Evolutionary conservation across 2,888 invertebrate genomes (phyloP), one percentile per base, ranked within the genome.

Genomic region (Torymus aiolomorphi): DNA sequence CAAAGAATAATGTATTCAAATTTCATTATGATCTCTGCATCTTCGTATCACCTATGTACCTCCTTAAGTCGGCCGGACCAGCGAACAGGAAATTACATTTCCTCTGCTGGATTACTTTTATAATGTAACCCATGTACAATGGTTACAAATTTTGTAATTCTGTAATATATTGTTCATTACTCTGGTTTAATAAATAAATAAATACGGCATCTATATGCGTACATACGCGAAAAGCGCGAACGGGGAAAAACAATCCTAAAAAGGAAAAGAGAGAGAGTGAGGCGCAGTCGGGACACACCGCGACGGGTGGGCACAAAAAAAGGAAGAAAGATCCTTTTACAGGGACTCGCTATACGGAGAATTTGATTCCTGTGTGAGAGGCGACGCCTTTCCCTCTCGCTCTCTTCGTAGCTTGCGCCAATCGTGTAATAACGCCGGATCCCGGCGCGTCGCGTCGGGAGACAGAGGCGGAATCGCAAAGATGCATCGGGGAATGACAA

Each of bases 401-500:
- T 62, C 13, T 10, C 14, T 31, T 16, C 31, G 10, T 56, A 18
- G n/a, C 65, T 51, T n/a, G 18, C 52, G 10, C 31, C 20, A 11
- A 51, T 14, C 14, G 74, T 56, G 67, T 75, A 75, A 75, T 75
- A 76, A 62, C 57, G 75, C 42, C 8, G 70, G 8, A 31, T 1
- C 31, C 8, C 4, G 31, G 8, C 31, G 31, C 31, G 31, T 31
- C 31, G 31, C 31, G 31, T 31, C n/a, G 63, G 14, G 51, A 59
- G 18, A 54, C 59, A 65, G 18, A 75, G 71, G 69, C 71, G 76
- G 62, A 79, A 81, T 79, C 67, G 59, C 75, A 67, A 70, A 78
- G 75, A 78, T 73, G 70, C 79, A 80, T 69, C 77, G 69, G 51
- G 16, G 65, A 24, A 67, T 52, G 78, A 86, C 86, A 85, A 85